Evolutionary conservation across 2,888 invertebrate species (phyloP), one percentile per base, ranked within the genome.

Genomic region (Conchocele bisecta): DNA sequence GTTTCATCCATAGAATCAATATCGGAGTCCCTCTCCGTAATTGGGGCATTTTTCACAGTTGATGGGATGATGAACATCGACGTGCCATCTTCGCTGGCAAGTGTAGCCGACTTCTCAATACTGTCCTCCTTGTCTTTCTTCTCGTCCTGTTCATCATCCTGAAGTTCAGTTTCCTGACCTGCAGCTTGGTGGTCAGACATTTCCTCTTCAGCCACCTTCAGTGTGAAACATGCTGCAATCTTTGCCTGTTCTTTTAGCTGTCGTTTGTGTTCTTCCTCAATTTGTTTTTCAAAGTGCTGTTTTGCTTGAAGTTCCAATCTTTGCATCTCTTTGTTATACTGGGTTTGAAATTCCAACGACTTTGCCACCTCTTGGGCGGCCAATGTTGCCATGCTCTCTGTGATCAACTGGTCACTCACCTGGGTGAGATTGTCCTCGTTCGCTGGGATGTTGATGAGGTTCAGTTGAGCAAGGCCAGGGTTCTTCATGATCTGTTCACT

Each of bases 21-120:
- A 31, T 53, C 64, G 3, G 31, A 37, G 29, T 53, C 64, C n/a
- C 59, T 54, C 7, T 44, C 65, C 13, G 64, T 66, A 54, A 71
- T 64, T 20, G 60, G 57, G 28, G 60, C 42, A n/a, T 20, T 57
- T 41, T 59, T 58, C 17, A 60, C 35, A 13, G 64, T 56, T 22
- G 74, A 58, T n/a, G 74, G 76, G n/a, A 81, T 48, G 7, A 81
- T 81, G 56, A 77, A 81, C 81, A 81, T 81, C 2, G 75, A 68
- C 73, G 73, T 76, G 28, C 76, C 79, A 54, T 81, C 78, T 5
- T 61, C 74, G 35, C 70, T 66, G 4, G 74, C 71, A 31, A 77
- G 48, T 17, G 74, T 65, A 11, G 68, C 65, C 11, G 64, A 59
- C 17, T 71, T 58, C 11, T 71, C 64, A 6, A 29, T 29, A 5